phyloP scores from a whole-genome alignment of 2,888 invertebrate species.

The Parascotia fuliginaria region DNA sequence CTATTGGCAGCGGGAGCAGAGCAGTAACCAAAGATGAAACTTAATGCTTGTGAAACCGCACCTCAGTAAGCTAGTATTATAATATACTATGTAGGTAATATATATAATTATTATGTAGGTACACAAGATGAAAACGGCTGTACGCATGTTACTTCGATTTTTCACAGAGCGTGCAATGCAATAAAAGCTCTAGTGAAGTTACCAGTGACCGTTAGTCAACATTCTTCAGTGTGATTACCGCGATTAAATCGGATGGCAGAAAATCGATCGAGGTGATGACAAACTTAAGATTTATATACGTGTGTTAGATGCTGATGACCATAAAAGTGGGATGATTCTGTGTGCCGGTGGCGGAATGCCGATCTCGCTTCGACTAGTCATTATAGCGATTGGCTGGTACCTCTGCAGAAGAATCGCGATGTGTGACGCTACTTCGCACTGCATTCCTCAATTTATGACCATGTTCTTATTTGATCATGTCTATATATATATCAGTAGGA shows the following conservation, averaged over 20 bases:
- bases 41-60: too few relatives aligned
- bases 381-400: conserved; percentile 38
- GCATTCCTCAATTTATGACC: conserved; percentile 44
- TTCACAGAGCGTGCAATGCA: too few relatives aligned
- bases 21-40: too few relatives aligned
- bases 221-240: conserved; percentile 38
- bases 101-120: too few relatives aligned
- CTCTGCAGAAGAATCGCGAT: conserved; percentile 31
- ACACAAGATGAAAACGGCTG: too few relatives aligned
- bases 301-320: conserved; percentile 42
- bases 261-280: conserved; percentile 42
- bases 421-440: conserved; percentile 34
- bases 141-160: too few relatives aligned
- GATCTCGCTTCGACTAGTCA: conserved; percentile 41
- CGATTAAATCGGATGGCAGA: conserved; percentile 23
- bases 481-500: conserved; percentile 14
- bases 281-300: conserved; percentile 32
- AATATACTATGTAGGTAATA: too few relatives aligned
- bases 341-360: conserved; percentile 39
- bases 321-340: conserved; percentile 49
- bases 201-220: conserved; percentile 35
- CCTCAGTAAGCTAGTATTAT: too few relatives aligned
- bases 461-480: conserved; percentile 40
- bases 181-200: conserved; percentile 16
- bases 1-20: too few relatives aligned